Evolutionary conservation across 2,797 vertebrate species (phyloP).

Genomic region (Acanthornis magna): DNA sequence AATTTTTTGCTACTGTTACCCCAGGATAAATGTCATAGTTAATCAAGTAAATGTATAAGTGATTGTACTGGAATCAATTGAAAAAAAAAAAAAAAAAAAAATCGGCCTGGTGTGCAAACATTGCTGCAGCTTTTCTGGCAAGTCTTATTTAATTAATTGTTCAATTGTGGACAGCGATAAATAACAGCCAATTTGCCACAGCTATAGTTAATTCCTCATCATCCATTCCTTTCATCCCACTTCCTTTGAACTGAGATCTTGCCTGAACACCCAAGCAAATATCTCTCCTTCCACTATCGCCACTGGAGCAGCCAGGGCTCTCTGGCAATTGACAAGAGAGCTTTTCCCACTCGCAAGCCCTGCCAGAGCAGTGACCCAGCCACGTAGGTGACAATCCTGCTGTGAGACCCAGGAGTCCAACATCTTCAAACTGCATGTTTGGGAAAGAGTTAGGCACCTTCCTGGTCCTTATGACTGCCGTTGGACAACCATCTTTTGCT

Average conservation of each 20-base stretch:
- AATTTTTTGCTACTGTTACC: background rate
- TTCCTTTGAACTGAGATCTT: background rate
- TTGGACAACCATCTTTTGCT: background rate
- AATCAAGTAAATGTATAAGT: background rate
- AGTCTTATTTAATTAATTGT: background rate
- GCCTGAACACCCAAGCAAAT: background rate
- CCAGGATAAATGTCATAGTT: background rate
- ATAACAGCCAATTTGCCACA: background rate
- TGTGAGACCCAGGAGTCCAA: background rate
- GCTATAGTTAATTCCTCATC: background rate
- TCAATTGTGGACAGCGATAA: background rate
- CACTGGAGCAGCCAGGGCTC: background rate
- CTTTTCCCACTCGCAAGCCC: background rate
- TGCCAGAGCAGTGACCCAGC: background rate
- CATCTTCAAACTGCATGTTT: background rate
- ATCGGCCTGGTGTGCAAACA: background rate
- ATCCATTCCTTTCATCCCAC: background rate
- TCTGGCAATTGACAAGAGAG: background rate
- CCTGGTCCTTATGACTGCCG: rapidly evolving
- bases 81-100: background rate
- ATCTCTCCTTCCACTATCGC: background rate
- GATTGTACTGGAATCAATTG: background rate
- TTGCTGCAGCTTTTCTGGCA: background rate
- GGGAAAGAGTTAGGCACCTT: background rate
- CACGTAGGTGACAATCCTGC: rapidly evolving